A percentile compares a stretch with the other conserved stretches of the same genome.
Evolutionary conservation across 1,140 invertebrate genomes (phyloP).

Genomic region (Chrysopa pallens): DNA sequence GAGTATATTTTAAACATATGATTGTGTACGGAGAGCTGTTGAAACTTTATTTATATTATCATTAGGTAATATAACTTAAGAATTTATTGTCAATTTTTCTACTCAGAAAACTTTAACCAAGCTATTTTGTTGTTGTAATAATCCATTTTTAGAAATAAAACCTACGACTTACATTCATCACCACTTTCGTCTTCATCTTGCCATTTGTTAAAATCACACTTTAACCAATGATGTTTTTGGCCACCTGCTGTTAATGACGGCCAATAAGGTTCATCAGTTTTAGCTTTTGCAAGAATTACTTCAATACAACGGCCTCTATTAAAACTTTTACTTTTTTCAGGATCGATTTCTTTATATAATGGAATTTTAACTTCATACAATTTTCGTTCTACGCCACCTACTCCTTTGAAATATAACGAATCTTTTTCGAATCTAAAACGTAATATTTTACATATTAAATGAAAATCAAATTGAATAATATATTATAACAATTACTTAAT

Average conservation of each 20-base stretch:
- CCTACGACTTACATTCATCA: slow-evolving; percentile 14
- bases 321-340: slow-evolving; percentile 49
- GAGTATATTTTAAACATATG: too few species aligned
- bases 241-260: slow-evolving; percentile 70
- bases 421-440: slow-evolving; percentile 51
- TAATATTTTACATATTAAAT: slow-evolving; percentile 6
- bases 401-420: slow-evolving; percentile 67
- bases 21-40: too few species aligned
- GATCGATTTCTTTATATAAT: slow-evolving; percentile 63
- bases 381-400: slow-evolving; percentile 70
- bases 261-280: slow-evolving; percentile 70
- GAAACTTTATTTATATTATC: not conserved
- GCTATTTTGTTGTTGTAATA: too few species aligned
- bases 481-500: slow-evolving; percentile 34
- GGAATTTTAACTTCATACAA: slow-evolving; percentile 70
- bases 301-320: slow-evolving; percentile 60
- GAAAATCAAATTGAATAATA: not conserved
- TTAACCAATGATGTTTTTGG: slow-evolving; percentile 87
- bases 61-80: not conserved
- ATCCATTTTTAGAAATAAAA: not conserved
- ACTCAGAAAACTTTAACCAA: not conserved
- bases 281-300: slow-evolving; percentile 49
- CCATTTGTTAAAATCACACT: slow-evolving; percentile 95
- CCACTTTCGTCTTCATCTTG: slow-evolving; percentile 61
- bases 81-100: not conserved